Percentiles rank a stretch among this genome's conserved stretches.
Evolutionary conservation across 2,888 invertebrate genomes (phyloP).

Genomic region (Apeira syringaria): DNA sequence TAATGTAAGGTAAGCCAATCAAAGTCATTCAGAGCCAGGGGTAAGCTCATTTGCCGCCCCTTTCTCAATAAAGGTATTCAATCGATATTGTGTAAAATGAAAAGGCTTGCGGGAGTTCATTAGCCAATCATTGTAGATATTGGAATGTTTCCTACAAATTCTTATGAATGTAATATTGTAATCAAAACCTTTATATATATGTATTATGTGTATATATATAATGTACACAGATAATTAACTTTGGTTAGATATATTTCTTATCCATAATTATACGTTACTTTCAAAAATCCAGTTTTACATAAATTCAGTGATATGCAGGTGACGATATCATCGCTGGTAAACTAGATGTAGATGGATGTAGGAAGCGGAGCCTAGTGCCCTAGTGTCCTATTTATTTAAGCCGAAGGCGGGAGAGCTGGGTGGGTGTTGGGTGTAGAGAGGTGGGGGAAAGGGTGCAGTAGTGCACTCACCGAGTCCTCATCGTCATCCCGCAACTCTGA

Average conservation of each 20-base stretch:
- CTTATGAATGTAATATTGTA: no score
- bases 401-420: slow-evolving; percentile 32
- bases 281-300: no score
- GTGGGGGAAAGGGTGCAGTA: slow-evolving; percentile 33
- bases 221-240: no score
- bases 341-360: slow-evolving; percentile 52
- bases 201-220: no score
- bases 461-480: slow-evolving; percentile 88
- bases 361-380: slow-evolving; percentile 61
- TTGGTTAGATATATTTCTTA: no score
- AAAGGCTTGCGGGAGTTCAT: slow-evolving; percentile 1
- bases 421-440: slow-evolving; percentile 25
- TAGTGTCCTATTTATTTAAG: slow-evolving; percentile 66
- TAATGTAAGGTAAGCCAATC: slow-evolving; percentile 27
- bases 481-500: slow-evolving; percentile 82
- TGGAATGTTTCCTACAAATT: no score
- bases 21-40: slow-evolving; percentile 19
- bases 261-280: no score
- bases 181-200: no score
- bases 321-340: slow-evolving; percentile 37
- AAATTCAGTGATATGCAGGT: no score
- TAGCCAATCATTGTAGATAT: no score
- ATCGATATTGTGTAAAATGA: slow-evolving; percentile 1
- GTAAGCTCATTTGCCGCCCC: slow-evolving; percentile 2
- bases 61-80: not conserved